These are phyloP conservation scores for Asteroscopus sphinx DNA, from an alignment of 2,888 invertebrate genomes.

Conservation along the genomic window DNA sequence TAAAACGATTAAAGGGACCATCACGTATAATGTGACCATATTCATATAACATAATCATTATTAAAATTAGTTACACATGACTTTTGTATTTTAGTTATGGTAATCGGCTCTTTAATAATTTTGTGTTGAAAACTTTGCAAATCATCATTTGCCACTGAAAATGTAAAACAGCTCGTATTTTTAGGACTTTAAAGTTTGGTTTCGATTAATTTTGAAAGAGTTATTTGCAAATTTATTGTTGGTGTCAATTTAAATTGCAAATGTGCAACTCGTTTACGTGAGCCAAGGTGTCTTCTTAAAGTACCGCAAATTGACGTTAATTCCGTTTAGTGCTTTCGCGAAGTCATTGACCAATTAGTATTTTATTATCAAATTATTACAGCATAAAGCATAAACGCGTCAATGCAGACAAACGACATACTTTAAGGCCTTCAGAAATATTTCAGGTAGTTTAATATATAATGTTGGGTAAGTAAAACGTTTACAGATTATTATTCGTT, in stretches of 20 bases:
- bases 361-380: slow-evolving; percentile 37
- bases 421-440: not conserved
- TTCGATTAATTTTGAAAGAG: not conserved
- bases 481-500: too few relatives aligned
- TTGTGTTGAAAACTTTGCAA: slow-evolving; percentile 45
- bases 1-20: slow-evolving; percentile 69
- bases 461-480: not conserved
- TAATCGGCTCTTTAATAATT: slow-evolving; percentile 53
- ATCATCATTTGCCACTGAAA: not conserved
- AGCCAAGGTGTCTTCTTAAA: slow-evolving; percentile 56
- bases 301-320: slow-evolving; percentile 46
- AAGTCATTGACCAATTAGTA: slow-evolving; percentile 31
- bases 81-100: slow-evolving; percentile 54
- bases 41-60: slow-evolving; percentile 59
- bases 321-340: slow-evolving; percentile 35
- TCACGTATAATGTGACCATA: slow-evolving; percentile 55
- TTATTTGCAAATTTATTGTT: slow-evolving; percentile 31
- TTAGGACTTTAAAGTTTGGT: fast-evolving
- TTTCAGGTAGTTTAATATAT: not conserved
- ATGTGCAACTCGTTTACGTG: slow-evolving; percentile 48
- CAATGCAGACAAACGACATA: slow-evolving; percentile 15
- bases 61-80: slow-evolving; percentile 61
- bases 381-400: slow-evolving; percentile 18
- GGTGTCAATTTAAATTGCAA: slow-evolving; percentile 51
- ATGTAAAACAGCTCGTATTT: slow-evolving; percentile 2